Percentiles rank a stretch among this genome's conserved stretches.
Evolutionary conservation across 2,113 vertebrate genomes (phyloP).

Genomic region (Vireo altiloquus): DNA sequence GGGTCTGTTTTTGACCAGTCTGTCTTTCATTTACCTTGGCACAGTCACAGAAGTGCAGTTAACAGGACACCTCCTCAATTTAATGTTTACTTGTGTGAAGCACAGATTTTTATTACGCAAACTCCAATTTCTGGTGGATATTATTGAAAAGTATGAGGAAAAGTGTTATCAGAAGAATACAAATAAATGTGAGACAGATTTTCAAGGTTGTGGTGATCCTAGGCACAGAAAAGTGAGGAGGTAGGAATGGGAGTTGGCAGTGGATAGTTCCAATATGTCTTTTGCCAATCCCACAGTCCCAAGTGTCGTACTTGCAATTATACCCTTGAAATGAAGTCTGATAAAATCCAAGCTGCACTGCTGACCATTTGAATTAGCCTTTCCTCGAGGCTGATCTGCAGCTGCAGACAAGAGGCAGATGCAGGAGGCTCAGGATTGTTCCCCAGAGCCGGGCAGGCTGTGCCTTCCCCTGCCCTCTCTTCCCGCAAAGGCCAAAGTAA

Average conservation of each 20-base stretch:
- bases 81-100: background rate
- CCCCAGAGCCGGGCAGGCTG: fast-evolving
- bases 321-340: background rate
- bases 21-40: background rate
- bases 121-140: background rate
- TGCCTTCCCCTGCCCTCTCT: background rate
- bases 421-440: fast-evolving
- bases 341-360: background rate
- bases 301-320: background rate
- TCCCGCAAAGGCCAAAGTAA: background rate
- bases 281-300: background rate
- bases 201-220: background rate
- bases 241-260: background rate
- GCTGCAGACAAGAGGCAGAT: background rate
- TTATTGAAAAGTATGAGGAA: background rate
- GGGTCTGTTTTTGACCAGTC: background rate
- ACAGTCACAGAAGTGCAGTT: background rate
- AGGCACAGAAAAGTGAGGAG: background rate
- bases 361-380: background rate
- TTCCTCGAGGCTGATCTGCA: background rate
- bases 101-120: background rate
- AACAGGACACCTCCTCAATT: background rate
- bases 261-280: background rate
- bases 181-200: background rate
- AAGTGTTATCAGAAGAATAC: background rate